Evolutionary conservation across 2,797 vertebrate genomes (phyloP).

Genomic region (Acrossocheilus wenchowensis): DNA sequence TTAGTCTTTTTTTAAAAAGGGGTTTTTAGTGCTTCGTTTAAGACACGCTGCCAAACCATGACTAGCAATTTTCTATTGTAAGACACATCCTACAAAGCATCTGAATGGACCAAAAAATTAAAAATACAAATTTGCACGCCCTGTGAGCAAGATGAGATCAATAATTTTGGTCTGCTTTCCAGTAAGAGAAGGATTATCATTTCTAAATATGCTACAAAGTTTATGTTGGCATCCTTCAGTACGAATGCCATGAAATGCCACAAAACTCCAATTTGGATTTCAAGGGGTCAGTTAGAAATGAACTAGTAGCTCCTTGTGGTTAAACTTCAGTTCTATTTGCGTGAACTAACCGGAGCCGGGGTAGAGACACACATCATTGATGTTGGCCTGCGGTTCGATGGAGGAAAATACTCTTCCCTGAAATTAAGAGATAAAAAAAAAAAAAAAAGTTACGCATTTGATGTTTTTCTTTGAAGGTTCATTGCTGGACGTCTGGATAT

Average conservation of each 20-base stretch:
- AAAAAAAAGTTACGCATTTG: neutral
- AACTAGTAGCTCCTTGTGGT: slow-evolving; percentile 19
- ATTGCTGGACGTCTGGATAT: neutral
- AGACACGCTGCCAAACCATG: neutral
- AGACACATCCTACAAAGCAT: neutral
- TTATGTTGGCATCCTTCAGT: neutral
- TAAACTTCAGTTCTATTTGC: slow-evolving; percentile 3
- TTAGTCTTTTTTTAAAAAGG: neutral
- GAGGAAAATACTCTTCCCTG: slow-evolving; percentile 96
- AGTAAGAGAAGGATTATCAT: slow-evolving; percentile 6
- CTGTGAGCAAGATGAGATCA: neutral
- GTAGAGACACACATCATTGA: slow-evolving; percentile 94
- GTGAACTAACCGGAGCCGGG: slow-evolving; percentile 86
- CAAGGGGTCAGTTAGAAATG: neutral
- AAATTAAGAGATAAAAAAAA: slow-evolving; percentile 50
- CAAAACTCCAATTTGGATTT: neutral
- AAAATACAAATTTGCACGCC: neutral
- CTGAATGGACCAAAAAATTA: neutral
- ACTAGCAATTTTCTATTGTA: neutral
- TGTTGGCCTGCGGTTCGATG: slow-evolving; percentile 89
- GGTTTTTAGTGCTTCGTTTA: neutral
- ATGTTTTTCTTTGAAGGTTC: neutral
- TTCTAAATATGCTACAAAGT: slow-evolving; percentile 1
- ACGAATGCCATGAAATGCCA: slow-evolving; percentile 3
- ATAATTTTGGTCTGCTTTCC: slow-evolving; percentile 6